phyloP scores from a whole-genome alignment of 2,888 invertebrate genomes.

The Argyresthia goedartella region DNA sequence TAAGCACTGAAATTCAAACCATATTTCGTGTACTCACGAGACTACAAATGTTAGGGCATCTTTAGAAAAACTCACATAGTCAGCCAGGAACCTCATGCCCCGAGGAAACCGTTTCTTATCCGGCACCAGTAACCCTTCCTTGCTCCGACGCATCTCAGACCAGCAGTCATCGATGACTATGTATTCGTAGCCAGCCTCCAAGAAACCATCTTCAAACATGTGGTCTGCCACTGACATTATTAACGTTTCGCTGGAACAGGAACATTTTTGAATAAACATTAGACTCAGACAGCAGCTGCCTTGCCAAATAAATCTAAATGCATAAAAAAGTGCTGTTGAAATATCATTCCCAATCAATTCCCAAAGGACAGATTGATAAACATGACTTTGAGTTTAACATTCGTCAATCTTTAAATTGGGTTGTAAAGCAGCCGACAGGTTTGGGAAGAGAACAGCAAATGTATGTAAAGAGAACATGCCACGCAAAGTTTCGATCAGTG shows the following conservation, averaged over 20 bases:
- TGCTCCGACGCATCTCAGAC: conserved; percentile 73
- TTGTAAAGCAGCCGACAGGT: too few relatives aligned
- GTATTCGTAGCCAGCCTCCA: conserved; percentile 79
- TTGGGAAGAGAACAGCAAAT: too few relatives aligned
- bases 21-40: too few relatives aligned
- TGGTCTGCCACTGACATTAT: conserved; percentile 73
- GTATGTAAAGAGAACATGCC: too few relatives aligned
- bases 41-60: too few relatives aligned
- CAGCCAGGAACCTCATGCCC: conserved; percentile 79
- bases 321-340: neutral
- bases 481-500: too few relatives aligned
- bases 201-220: conserved; percentile 76
- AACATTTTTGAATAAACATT: neutral
- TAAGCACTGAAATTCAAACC: too few relatives aligned
- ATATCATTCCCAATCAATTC: too few relatives aligned
- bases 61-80: conserved; percentile 73
- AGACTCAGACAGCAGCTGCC: too few relatives aligned
- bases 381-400: too few relatives aligned
- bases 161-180: conserved; percentile 85
- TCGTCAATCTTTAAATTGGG: neutral
- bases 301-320: neutral
- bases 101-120: conserved; percentile 78
- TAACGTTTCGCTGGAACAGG: conserved; percentile 67
- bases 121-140: conserved; percentile 69
- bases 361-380: neutral